Evolutionary conservation across 2,113 vertebrate genomes (phyloP).

Genomic region (Sciurus niger): DNA sequence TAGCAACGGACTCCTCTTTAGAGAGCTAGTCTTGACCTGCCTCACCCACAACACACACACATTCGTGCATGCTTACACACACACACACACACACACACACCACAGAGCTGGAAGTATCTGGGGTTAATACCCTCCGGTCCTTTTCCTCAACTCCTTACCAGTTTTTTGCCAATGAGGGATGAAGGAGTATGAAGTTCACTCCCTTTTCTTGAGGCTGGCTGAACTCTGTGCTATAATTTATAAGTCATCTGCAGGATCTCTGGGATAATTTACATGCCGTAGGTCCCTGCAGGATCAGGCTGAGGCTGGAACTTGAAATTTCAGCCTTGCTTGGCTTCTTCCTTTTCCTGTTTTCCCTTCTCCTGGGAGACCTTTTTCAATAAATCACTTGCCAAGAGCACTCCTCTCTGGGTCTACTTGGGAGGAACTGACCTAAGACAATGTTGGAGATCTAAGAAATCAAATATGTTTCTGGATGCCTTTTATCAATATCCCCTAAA

Average conservation of each 20-base stretch:
- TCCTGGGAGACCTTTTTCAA: neutral
- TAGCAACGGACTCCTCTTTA: neutral
- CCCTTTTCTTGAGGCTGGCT: neutral
- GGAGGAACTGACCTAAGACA: neutral
- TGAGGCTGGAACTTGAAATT: neutral
- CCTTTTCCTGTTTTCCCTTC: neutral
- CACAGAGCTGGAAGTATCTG: neutral
- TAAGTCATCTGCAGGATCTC: neutral
- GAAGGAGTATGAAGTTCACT: no score
- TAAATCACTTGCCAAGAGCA: neutral
- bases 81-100: no score
- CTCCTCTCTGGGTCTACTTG: neutral
- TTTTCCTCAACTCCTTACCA: neutral
- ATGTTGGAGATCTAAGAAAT: neutral
- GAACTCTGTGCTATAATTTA: neutral
- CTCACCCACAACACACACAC: fast-evolving
- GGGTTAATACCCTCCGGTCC: no score
- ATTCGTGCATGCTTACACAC: neutral
- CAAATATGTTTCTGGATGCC: neutral
- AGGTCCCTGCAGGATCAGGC: neutral
- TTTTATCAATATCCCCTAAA: constrained; percentile 38
- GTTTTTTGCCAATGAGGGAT: neutral
- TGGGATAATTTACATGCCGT: neutral
- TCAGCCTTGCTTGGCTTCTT: neutral
- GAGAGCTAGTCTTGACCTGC: neutral